A percentile compares a stretch with the other conserved stretches of the same genome.
Conservation (phyloP, 2,888 invertebrate species). For the Nycteola revayana region DNA sequence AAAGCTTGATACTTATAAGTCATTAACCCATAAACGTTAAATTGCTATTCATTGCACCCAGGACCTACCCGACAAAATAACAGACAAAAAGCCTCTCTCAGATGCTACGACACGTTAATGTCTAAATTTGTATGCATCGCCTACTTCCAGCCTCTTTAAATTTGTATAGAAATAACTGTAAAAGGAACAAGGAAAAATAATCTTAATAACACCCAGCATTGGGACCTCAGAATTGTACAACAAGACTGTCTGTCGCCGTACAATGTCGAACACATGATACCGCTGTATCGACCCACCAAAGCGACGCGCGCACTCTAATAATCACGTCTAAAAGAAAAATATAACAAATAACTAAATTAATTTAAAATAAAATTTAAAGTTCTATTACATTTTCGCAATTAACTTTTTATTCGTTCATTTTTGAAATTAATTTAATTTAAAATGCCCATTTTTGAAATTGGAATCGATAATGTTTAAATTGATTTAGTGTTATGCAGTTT, state of each 20-base stretch:
- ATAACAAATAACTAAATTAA: conserved; percentile 23
- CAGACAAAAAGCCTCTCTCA: conserved; percentile 15
- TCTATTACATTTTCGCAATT: too few relatives aligned
- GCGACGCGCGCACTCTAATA: conserved; percentile 73
- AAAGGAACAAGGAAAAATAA: conserved; percentile 43
- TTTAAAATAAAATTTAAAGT: conserved; percentile 11
- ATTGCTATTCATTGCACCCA: conserved; percentile 26
- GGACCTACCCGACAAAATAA: conserved; percentile 22
- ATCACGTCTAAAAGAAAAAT: conserved; percentile 43
- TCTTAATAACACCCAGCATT: conserved; percentile 44
- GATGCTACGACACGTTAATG: conserved; percentile 24
- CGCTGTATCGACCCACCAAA: conserved; percentile 71
- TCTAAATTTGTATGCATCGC: conserved; percentile 34
- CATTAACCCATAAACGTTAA: conserved; percentile 25
- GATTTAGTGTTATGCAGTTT: conserved; percentile 1
- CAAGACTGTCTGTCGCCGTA: conserved; percentile 77
- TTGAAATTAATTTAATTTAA: not conserved
- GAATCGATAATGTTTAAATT: not conserved
- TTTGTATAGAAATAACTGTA: conserved; percentile 30
- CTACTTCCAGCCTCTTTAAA: conserved; percentile 24
- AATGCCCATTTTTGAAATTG: not conserved
- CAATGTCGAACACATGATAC: conserved; percentile 58
- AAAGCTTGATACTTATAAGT: conserved; percentile 5
- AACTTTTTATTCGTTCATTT: too few relatives aligned
- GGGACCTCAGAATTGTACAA: conserved; percentile 61